phyloP scores from a whole-genome alignment of 1,140 invertebrate species.

The Ephestia elutella region DNA sequence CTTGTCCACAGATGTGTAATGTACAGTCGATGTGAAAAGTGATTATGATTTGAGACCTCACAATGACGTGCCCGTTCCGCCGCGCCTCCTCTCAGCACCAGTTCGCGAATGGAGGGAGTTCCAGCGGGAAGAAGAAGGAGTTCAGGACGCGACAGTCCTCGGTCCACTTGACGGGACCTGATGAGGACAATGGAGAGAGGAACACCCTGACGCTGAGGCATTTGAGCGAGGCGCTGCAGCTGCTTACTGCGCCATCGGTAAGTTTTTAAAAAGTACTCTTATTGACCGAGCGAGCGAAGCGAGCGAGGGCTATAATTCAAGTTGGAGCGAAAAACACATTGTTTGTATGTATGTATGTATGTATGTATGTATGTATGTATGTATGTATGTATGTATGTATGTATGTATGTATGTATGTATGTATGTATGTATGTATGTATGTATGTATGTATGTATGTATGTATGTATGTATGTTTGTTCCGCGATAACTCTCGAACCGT shows the following conservation, averaged over 20 bases:
- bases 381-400: too few relatives aligned
- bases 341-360: too few relatives aligned
- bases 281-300: too few relatives aligned
- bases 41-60: slow-evolving; percentile 33
- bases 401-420: too few relatives aligned
- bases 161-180: slow-evolving; percentile 59
- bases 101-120: slow-evolving; percentile 62
- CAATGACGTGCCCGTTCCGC: slow-evolving; percentile 70
- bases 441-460: too few relatives aligned
- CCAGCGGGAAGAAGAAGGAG: slow-evolving; percentile 48
- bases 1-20: slow-evolving; percentile 5
- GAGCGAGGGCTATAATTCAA: too few relatives aligned
- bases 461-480: too few relatives aligned
- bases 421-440: too few relatives aligned
- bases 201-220: slow-evolving; percentile 72
- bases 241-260: slow-evolving; percentile 75
- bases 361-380: too few relatives aligned
- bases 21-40: slow-evolving; percentile 5
- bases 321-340: too few relatives aligned
- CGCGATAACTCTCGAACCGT: too few relatives aligned
- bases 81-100: slow-evolving; percentile 69
- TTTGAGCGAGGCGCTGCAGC: slow-evolving; percentile 75
- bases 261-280: slow-evolving; percentile 34
- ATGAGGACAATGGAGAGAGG: slow-evolving; percentile 59
- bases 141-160: slow-evolving; percentile 67